Evolutionary conservation across 2,888 invertebrate genomes (phyloP).

Genomic region (Ariolimax columbianus): DNA sequence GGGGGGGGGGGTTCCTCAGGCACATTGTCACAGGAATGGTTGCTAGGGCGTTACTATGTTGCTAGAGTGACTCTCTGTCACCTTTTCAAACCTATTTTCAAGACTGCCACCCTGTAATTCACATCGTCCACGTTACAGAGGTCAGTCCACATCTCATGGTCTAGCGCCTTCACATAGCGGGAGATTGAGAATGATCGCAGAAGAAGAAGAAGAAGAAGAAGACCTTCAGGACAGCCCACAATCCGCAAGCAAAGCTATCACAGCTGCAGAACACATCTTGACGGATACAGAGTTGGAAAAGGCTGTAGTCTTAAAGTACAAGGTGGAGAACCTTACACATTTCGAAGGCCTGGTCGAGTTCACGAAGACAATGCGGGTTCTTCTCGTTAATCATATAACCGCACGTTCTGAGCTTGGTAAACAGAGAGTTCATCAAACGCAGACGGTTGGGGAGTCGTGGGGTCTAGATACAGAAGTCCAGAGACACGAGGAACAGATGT

Average conservation of each 20-base stretch:
- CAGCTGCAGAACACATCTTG: neutral
- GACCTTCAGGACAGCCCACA: neutral
- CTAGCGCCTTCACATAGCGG: no score
- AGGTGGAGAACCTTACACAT: neutral
- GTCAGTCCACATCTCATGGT: no score
- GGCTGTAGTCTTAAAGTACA: neutral
- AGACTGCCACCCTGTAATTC: no score
- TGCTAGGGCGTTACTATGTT: no score
- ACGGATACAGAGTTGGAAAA: neutral
- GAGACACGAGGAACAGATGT: neutral
- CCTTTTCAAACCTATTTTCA: no score
- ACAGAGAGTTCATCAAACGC: neutral
- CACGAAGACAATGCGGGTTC: neutral
- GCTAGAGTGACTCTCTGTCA: no score
- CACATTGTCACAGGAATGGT: no score
- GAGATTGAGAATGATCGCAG: no score
- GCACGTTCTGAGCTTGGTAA: constrained; percentile 7
- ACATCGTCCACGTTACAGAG: no score
- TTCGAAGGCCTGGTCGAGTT: neutral
- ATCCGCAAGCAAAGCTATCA: neutral
- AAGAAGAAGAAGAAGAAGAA: no score
- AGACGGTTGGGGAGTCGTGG: neutral
- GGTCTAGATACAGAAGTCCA: neutral
- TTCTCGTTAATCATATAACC: neutral
- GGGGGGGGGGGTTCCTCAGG: no score